A percentile compares a stretch with the other conserved stretches of the same genome.
Conservation (phyloP, 1,140 invertebrate species). For the Ruditapes philippinarum region DNA sequence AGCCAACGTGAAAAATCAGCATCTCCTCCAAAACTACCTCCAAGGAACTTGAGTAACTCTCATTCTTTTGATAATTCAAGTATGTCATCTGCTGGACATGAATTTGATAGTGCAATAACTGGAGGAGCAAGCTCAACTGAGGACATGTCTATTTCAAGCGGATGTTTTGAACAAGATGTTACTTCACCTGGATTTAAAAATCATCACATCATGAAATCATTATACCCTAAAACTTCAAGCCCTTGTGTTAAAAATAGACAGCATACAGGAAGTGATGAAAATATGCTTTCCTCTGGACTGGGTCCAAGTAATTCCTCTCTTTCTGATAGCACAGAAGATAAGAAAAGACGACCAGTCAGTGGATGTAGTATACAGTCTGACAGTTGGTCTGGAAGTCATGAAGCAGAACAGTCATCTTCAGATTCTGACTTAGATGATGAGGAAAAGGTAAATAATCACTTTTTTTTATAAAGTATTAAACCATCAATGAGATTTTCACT, state of each 20-base stretch:
- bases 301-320: constrained; percentile 4
- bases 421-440: constrained; percentile 62
- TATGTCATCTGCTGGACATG: constrained; percentile 56
- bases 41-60: constrained; percentile 54
- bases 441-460: constrained; percentile 25
- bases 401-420: constrained; percentile 39
- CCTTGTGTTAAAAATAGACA: constrained; percentile 28
- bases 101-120: constrained; percentile 60
- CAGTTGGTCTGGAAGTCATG: constrained; percentile 35
- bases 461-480: too few relatives aligned
- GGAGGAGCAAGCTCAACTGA: constrained; percentile 56
- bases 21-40: constrained; percentile 64
- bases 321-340: constrained; percentile 27
- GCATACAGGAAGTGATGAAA: constrained; percentile 46
- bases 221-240: constrained; percentile 58
- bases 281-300: constrained; percentile 25
- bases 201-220: constrained; percentile 2
- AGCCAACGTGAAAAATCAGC: background rate
- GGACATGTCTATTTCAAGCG: constrained; percentile 58
- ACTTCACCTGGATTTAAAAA: constrained; percentile 33
- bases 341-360: constrained; percentile 52
- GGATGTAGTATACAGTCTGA: constrained; percentile 53
- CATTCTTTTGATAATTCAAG: constrained; percentile 62
- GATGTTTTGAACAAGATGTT: constrained; percentile 46
- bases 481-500: too few relatives aligned